phyloP scores from a whole-genome alignment of 1,140 invertebrate genomes.

The Copidosoma floridanum region DNA sequence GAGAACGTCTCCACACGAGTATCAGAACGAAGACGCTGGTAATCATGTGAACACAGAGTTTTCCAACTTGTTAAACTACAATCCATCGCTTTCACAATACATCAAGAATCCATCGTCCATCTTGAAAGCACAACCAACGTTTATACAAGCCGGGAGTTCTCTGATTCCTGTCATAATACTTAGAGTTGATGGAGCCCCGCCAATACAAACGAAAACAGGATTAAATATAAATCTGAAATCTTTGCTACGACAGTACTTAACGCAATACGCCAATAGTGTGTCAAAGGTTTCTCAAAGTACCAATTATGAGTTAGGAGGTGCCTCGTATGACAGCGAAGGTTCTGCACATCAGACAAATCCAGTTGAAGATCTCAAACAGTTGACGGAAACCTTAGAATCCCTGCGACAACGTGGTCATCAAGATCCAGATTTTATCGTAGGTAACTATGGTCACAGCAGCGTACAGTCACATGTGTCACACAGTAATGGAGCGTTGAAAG shows the following conservation, averaged over 20 bases:
- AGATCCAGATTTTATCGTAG: background rate
- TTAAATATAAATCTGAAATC: conserved; percentile 51
- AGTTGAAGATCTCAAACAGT: conserved; percentile 39
- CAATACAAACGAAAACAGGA: conserved; percentile 29
- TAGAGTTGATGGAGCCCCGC: conserved; percentile 48
- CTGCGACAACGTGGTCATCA: conserved; percentile 13
- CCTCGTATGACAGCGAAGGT: conserved; percentile 7
- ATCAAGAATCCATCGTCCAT: conserved; percentile 52
- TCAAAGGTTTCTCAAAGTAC: conserved; percentile 36
- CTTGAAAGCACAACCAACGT: conserved; percentile 51
- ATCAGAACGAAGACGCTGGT: background rate
- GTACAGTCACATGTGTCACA: too few relatives aligned
- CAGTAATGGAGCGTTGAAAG: too few relatives aligned
- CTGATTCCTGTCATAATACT: conserved; percentile 53
- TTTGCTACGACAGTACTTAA: conserved; percentile 49
- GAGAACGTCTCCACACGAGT: background rate
- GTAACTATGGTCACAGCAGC: background rate
- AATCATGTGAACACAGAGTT: conserved; percentile 34
- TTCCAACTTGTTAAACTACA: conserved; percentile 47
- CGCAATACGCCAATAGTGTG: conserved; percentile 46
- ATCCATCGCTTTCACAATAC: conserved; percentile 54
- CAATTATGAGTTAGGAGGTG: conserved; percentile 37
- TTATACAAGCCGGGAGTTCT: conserved; percentile 51
- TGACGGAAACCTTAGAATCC: conserved; percentile 37
- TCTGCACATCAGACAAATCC: conserved; percentile 27